These are phyloP conservation scores for Drosophila prolongata DNA, from an alignment of 2,888 invertebrate genomes.

Conservation along the genomic window DNA sequence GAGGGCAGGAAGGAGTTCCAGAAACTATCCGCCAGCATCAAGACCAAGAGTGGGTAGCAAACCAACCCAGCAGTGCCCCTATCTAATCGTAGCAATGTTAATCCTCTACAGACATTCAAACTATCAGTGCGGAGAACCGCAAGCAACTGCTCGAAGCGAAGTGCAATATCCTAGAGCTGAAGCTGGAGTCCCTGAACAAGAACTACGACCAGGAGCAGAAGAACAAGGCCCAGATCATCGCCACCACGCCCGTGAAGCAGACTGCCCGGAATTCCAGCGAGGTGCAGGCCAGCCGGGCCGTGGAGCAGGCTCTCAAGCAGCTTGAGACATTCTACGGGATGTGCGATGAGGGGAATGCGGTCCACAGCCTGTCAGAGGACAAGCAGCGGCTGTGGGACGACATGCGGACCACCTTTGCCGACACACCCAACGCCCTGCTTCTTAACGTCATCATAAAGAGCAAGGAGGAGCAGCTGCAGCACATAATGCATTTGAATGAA, in stretches of 20 bases:
- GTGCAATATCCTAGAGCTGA: conserved; percentile 74
- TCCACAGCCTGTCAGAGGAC: conserved; percentile 58
- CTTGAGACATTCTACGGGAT: conserved; percentile 78
- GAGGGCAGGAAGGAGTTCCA: conserved; percentile 73
- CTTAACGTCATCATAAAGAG: conserved; percentile 79
- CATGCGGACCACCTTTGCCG: conserved; percentile 75
- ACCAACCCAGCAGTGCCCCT: no score
- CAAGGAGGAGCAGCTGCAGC: conserved; percentile 81
- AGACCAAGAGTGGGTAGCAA: conserved; percentile 77
- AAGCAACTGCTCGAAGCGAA: conserved; percentile 62
- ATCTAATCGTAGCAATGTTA: background rate
- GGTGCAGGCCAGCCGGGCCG: conserved; percentile 63
- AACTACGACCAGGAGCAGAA: conserved; percentile 66
- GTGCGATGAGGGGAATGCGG: conserved; percentile 56
- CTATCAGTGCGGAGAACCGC: conserved; percentile 71
- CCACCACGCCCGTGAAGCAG: conserved; percentile 80
- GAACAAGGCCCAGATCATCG: conserved; percentile 64
- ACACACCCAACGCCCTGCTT: conserved; percentile 80
- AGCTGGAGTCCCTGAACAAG: conserved; percentile 65
- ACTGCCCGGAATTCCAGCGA: conserved; percentile 77
- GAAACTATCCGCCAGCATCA: conserved; percentile 68
- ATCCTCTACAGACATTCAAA: conserved; percentile 76
- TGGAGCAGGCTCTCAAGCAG: conserved; percentile 75
- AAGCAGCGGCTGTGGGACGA: conserved; percentile 79
- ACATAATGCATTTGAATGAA: conserved; percentile 74